Evolutionary conservation across 2,797 vertebrate genomes (phyloP), one percentile per base, ranked within the genome.

Genomic region (Sebastolobus alascanus): DNA sequence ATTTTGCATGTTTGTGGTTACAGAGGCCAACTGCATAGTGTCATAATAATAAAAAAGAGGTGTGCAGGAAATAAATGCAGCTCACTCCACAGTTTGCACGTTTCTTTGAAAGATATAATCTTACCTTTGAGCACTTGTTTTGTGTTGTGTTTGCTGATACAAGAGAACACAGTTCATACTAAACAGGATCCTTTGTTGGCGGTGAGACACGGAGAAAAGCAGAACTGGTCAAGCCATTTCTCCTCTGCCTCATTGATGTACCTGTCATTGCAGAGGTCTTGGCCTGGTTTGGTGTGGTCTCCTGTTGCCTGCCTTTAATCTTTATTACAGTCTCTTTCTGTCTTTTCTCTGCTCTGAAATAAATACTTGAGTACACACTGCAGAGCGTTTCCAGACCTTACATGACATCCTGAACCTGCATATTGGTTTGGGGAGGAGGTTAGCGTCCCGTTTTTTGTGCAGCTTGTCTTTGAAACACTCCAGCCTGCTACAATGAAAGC

Each of bases 251-350:
- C 22, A 25, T 1, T 18, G 6, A 33, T 40, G 25, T 59, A 20
- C 22, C 31, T 71, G 60, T 66, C 20, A 67, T 8, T 68, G 22
- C 29, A 52, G 11, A 12, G 52, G 22, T 31, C 33, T 22, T 29
- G 25, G n/a, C 18, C 31, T 59, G 50, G 40, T 65, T 64, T 65
- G 8, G 20, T 65, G 33, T 54, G 55, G 33, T 82, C 61, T 64
- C 9, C 16, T 65, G 6, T 27, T 61, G 20, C 20, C 9, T 75
- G 52, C 3, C 25, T 74, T 72, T 38, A 60, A 68, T 77, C 74
- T 68, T 76, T 54, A 59, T 67, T 73, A 56, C 56, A 50, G 54
- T 29, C 43, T 59, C 14, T 25, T 66, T 77, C 55, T 35, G 55
- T 72, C 55, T 76, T 64, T 66, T 54, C 59, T 67, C 52, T 25